Base-by-base conservation (phyloP, 2,113 vertebrate species). In the Meleagris gallopavo region DNA sequence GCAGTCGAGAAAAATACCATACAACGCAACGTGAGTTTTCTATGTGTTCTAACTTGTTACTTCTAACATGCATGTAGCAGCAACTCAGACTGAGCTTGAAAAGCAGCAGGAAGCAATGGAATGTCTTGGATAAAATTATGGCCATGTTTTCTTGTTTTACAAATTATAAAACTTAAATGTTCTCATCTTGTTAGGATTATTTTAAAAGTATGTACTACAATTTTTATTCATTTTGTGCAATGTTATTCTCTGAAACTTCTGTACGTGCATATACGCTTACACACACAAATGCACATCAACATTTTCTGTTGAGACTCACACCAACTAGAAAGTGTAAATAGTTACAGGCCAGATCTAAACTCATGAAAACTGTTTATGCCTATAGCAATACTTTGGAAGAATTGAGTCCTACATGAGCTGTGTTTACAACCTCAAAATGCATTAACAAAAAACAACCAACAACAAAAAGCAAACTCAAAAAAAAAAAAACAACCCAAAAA, bases 281-380 rank as follows among this genome's bases (percentile, higher is more conserved):
- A 36, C 21, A 14, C 22, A 41, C 21, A 32, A 1, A 11, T 0
- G 3, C 25, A 18, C 2, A 4, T 27, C 0, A 2, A 4, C 30
- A 62, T 61, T 54, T 83, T 86, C n/a, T 80, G 19, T 4, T 21
- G 36, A 80, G 36, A 54, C 60, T 48, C 18, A 36, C 6, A 36
- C 9, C 1, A 2, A 13, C 55, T 40, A 52, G 27, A 70, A 93
- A 86, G 2, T 18, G 30, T 83, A 75, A 54, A 83, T 64, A 88
- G 69, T 75, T 43, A 65, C 32, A 90, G 57, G 25, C 11, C 27
- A 75, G 18, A 72, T 54, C 15, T 17, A 78, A 41, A 30, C 19
- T 86, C 17, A 75, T 30, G 65, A 66, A 76, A 92, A 57, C 79
- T 72, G 19, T 87, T 84, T 27, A 52, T 46, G 60, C 7, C 14